phyloP scores from a whole-genome alignment of 2,888 invertebrate species.

The Cantharis rustica region DNA sequence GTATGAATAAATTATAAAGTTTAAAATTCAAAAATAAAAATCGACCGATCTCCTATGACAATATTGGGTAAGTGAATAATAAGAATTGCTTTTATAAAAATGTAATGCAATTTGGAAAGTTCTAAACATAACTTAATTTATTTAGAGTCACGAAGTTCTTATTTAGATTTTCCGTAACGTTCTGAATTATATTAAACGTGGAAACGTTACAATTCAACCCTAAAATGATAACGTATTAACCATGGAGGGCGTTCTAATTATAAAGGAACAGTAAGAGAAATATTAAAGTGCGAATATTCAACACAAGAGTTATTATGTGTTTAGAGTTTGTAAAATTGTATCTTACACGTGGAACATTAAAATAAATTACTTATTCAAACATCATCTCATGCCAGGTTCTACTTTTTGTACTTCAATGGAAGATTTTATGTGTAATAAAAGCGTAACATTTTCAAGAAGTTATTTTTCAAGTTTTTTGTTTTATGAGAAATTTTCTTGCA shows the following conservation, averaged over 20 bases:
- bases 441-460: background rate
- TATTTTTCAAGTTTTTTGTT: background rate
- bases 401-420: background rate
- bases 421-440: background rate
- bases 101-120: slow-evolving; percentile 7
- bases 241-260: slow-evolving; percentile 1
- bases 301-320: slow-evolving; percentile 1
- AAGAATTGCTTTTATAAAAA: slow-evolving; percentile 6
- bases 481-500: background rate
- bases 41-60: background rate
- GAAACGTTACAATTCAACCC: slow-evolving; percentile 6
- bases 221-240: slow-evolving; percentile 3
- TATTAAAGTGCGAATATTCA: slow-evolving; percentile 2
- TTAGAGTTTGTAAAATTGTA: background rate
- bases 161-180: slow-evolving; percentile 13
- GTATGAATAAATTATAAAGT: background rate
- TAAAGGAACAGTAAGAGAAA: background rate
- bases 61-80: slow-evolving; percentile 12
- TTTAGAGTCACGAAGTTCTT: slow-evolving; percentile 14
- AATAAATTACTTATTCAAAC: background rate
- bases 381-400: background rate
- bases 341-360: background rate
- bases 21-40: background rate
- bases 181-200: slow-evolving; percentile 11
- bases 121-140: slow-evolving; percentile 15